phyloP scores from a whole-genome alignment of 2,113 vertebrate genomes.

The Tylochromis polylepis region DNA sequence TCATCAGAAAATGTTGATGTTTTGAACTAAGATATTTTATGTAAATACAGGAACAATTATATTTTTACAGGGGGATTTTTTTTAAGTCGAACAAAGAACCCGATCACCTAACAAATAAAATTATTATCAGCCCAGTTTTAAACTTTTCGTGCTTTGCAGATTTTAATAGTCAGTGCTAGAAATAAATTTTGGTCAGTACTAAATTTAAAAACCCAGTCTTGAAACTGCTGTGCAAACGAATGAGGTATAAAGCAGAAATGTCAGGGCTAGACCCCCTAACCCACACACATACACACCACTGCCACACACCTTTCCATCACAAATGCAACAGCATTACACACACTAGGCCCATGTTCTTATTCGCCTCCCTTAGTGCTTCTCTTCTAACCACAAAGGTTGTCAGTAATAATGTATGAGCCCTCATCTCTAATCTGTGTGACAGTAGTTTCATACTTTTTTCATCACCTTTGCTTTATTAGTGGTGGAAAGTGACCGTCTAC shows the following conservation, averaged over 20 bases:
- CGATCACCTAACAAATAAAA: neutral
- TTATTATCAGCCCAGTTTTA: neutral
- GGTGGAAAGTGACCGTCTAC: neutral
- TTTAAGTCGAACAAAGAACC: neutral
- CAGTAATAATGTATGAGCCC: neutral
- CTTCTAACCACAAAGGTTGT: neutral
- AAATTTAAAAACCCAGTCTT: neutral
- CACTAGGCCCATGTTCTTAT: neutral
- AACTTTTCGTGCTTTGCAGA: neutral
- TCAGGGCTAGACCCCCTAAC: neutral
- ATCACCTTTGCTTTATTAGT: neutral
- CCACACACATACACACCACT: neutral
- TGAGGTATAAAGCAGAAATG: neutral
- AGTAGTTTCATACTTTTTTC: neutral
- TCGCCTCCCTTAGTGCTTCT: neutral
- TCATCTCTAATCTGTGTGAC: neutral
- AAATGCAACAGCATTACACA: neutral
- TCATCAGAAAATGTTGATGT: fast-evolving
- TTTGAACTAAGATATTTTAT: neutral
- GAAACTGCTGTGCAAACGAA: neutral
- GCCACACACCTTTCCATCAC: neutral
- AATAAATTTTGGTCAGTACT: neutral
- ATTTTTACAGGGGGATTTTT: neutral
- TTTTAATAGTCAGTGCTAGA: neutral
- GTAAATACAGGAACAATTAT: neutral